Base-by-base conservation (phyloP, 1,140 invertebrate species). In the Listronotus oregonensis region DNA sequence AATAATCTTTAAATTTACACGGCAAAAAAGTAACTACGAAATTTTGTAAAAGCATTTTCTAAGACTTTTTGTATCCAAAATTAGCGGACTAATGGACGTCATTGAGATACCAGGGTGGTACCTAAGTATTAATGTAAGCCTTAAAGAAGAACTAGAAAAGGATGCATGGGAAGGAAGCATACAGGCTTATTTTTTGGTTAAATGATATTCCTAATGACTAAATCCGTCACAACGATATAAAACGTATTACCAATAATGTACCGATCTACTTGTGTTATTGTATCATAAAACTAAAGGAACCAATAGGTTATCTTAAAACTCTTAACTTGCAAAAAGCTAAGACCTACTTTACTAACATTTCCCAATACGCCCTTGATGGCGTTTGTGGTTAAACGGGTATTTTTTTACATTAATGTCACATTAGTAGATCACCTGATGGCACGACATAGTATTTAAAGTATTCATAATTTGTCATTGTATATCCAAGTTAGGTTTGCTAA, bases 391-490 rank as follows among this genome's bases (percentile, higher is more conserved):
- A 59, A 49, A 49, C 49, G 34, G 47, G 31, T 61, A 18, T 52
- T 51, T 52, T 61, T 47, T 40, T 17, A 47, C 51, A 52, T 7
- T 63, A 51, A 51, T 61, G 59, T 61, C 47, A 52, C 59, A 10
- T 27, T 5, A 17, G 12, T n/a, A 8, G 27, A 14, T 27, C 12
- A 14, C 47, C 18, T 18, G 17, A 27, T 50, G 8, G 43, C 7
- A n/a, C 14, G 43, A 46, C 14, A 46, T 59, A 18, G 32, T 31
- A 61, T 42, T 61, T 61, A 8, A 50, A 37, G 15, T 46, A 61
- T 61, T 52, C 47, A 61, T 42, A 50, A 42, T 50, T 61, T 61
- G 59, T 27, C 59, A 61, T 61, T 61, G 59, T 50, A 50, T 49
- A 43, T 21, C 59, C 59, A 61, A 40, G 12, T 61, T 61, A n/a